Evolutionary conservation across 2,797 vertebrate genomes (phyloP).

Genomic region (Linurgus olivaceus): DNA sequence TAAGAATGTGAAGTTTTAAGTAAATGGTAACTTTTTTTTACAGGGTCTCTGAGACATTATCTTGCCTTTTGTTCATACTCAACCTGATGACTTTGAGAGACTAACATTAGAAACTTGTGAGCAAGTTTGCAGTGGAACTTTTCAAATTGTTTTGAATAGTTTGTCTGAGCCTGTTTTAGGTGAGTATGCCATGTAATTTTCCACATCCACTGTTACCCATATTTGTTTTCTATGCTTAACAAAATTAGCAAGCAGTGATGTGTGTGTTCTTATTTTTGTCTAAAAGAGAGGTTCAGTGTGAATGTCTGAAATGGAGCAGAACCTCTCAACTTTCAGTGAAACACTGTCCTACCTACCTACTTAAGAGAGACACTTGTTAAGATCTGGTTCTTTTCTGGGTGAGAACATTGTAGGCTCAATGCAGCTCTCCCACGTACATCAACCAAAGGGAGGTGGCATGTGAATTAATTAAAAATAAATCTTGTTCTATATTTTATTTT

Average conservation of each 20-base stretch:
- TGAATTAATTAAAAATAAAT: conserved; percentile 39
- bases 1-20: background rate
- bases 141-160: background rate
- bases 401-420: background rate
- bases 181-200: background rate
- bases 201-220: background rate
- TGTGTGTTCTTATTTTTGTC: background rate
- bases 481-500: conserved; percentile 10
- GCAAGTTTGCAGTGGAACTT: background rate
- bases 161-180: background rate
- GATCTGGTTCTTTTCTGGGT: background rate
- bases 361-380: background rate
- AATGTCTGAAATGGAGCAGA: background rate
- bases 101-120: rapidly evolving
- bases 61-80: background rate
- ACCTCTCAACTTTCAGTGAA: background rate
- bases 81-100: background rate
- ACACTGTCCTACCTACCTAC: conserved; percentile 10
- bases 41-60: background rate
- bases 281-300: background rate
- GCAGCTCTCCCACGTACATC: background rate
- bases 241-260: background rate
- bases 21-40: background rate
- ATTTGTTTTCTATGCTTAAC: background rate
- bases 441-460: background rate